Evolutionary conservation across 2,113 vertebrate genomes (phyloP).

Genomic region (Sylvilagus bachmani): DNA sequence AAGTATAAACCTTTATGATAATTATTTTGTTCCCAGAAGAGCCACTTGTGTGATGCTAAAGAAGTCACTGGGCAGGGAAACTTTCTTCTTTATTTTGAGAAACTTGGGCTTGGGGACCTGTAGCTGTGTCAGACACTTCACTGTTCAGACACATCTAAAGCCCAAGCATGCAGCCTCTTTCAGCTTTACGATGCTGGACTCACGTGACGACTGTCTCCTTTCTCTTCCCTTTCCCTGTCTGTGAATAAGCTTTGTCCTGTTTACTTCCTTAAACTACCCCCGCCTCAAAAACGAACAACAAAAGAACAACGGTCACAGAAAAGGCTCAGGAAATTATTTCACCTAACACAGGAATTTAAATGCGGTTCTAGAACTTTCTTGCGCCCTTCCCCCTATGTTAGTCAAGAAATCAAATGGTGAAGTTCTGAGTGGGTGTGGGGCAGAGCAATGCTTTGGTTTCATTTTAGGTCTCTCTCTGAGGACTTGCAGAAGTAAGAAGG

Average conservation of each 20-base stretch:
- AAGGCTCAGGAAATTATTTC: constrained; percentile 59
- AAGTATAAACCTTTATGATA: constrained; percentile 71
- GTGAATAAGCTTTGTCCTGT: constrained; percentile 55
- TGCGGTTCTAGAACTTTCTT: constrained; percentile 45
- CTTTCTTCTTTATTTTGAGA: constrained; percentile 58
- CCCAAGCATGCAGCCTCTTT: constrained; percentile 16
- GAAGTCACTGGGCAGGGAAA: constrained; percentile 57
- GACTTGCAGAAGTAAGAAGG: background rate
- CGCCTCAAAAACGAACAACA: background rate
- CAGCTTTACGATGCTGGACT: too few relatives aligned
- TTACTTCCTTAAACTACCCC: constrained; percentile 45
- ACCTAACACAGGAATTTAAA: background rate
- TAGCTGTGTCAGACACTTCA: constrained; percentile 5
- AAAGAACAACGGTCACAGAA: constrained; percentile 32
- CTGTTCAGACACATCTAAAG: constrained; percentile 54
- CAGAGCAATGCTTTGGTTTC: background rate
- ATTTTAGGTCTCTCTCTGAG: background rate
- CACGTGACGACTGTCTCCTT: background rate
- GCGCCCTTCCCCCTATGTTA: accelerated
- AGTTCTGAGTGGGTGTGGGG: background rate
- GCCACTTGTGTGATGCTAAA: constrained; percentile 70
- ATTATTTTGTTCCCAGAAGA: constrained; percentile 78
- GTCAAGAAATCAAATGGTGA: constrained; percentile 30
- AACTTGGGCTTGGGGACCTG: constrained; percentile 45
- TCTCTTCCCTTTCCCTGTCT: background rate